Base-by-base conservation (phyloP, 2,888 invertebrate species). In the Yponomeuta malinellus region DNA sequence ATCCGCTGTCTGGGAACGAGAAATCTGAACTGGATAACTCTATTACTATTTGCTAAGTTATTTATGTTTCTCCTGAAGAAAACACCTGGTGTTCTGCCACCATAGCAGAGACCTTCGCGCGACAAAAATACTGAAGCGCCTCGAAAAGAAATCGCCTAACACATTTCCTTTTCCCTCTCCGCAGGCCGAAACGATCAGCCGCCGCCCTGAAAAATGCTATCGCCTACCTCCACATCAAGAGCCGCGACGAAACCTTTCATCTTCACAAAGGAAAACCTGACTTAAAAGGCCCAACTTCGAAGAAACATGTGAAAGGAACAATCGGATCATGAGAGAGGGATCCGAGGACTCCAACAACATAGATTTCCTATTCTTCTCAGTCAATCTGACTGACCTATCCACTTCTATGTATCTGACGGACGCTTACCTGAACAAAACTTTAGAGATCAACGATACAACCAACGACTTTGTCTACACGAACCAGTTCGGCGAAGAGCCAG, bases 361-460 rank as follows among this genome's bases (percentile, higher is more conserved):
- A 23, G 52, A 52, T 52, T 68, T 68, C 48, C 68, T 68, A 3
- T 68, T 68, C 76, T 82, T 84, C 71, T 89, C 89, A 31, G 78
- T 90, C 72, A 88, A 90, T 77, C 77, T 86, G 71, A 76, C 83
- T 71, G 87, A 90, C 71, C 76, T 90, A 59, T 88, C 90, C 10
- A 88, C 90, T 71, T 89, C 91, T 68, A 91, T 91, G 90, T 91
- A 91, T 86, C 81, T 91, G 0, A 90, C 90, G 0, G 90, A 91
- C 74, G 76, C 81, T 0, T 88, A 83, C 74, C 81, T 84, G 0
- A 91, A 91, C 78, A 83, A 77, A 71, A 84, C 82, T 10, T 74
- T 88, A 2, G 90, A 87, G 73, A 73, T 85, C 1, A 90, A 91
- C 71, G 84, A 82, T 70, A 87, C 87, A 0, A 83, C 81, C 0